These are phyloP conservation scores for Caiman crocodilus DNA, from an alignment of 2,797 vertebrate genomes.

Conservation along the genomic window DNA sequence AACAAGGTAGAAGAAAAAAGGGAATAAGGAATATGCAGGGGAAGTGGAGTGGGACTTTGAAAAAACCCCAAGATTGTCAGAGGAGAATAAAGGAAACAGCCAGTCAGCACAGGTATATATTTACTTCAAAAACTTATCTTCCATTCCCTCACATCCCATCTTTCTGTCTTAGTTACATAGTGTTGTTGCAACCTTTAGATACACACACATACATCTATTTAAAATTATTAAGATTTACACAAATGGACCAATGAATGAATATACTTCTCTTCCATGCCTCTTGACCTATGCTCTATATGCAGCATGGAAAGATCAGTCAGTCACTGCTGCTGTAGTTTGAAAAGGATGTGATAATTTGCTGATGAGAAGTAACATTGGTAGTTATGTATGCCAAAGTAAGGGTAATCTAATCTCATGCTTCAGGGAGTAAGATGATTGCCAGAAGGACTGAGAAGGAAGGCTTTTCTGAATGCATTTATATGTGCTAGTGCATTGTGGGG, in stretches of 20 bases:
- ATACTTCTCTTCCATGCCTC: neutral
- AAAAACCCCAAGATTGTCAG: neutral
- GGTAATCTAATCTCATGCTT: slow-evolving; percentile 45
- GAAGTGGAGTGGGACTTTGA: neutral
- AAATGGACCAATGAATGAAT: neutral
- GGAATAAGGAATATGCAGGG: neutral
- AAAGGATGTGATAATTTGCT: neutral
- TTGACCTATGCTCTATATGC: neutral
- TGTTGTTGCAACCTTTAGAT: neutral
- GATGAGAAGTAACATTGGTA: neutral
- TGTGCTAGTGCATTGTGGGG: neutral
- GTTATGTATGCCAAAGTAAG: slow-evolving; percentile 38
- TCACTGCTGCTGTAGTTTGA: slow-evolving; percentile 11
- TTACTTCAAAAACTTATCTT: neutral
- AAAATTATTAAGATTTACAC: neutral
- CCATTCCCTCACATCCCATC: neutral
- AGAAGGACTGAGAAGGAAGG: neutral
- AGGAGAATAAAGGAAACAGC: neutral
- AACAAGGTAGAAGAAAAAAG: neutral
- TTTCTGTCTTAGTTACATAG: neutral
- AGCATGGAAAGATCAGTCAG: neutral
- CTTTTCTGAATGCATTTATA: neutral
- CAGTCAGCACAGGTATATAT: neutral
- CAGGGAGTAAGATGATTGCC: slow-evolving; percentile 22
- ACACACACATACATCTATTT: neutral